These are phyloP conservation scores for Protaetia brevitarsis DNA, from an alignment of 1,140 invertebrate genomes.

Conservation along the genomic window DNA sequence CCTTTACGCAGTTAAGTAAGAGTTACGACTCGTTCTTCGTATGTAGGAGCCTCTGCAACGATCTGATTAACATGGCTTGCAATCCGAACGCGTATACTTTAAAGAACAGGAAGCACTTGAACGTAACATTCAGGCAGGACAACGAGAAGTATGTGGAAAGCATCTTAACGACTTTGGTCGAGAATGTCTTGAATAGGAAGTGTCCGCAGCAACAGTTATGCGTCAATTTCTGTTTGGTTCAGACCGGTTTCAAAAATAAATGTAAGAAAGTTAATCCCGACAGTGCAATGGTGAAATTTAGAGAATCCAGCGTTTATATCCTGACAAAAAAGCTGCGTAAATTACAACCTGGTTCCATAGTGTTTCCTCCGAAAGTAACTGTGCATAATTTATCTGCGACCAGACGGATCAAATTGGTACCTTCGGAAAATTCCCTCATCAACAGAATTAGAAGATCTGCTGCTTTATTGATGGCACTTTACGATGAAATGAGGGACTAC, in stretches of 20 bases:
- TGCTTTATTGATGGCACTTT: conserved; percentile 18
- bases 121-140: neutral
- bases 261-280: neutral
- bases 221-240: conserved; percentile 10
- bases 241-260: neutral
- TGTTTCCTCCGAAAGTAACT: conserved; percentile 6
- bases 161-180: neutral
- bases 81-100: neutral
- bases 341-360: neutral
- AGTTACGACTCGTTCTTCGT: neutral
- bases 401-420: neutral
- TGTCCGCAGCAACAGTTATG: neutral
- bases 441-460: conserved; percentile 2
- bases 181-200: neutral
- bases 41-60: conserved; percentile 5
- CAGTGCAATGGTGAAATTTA: neutral
- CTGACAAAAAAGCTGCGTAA: neutral
- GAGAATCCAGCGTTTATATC: neutral
- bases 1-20: neutral
- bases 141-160: neutral
- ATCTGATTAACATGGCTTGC: neutral
- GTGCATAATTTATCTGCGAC: conserved; percentile 12
- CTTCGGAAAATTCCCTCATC: neutral
- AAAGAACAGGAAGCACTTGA: conserved; percentile 3
- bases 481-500: conserved; percentile 23